phyloP scores from a whole-genome alignment of 2,797 vertebrate species.

The Eurystomus glaucurus region DNA sequence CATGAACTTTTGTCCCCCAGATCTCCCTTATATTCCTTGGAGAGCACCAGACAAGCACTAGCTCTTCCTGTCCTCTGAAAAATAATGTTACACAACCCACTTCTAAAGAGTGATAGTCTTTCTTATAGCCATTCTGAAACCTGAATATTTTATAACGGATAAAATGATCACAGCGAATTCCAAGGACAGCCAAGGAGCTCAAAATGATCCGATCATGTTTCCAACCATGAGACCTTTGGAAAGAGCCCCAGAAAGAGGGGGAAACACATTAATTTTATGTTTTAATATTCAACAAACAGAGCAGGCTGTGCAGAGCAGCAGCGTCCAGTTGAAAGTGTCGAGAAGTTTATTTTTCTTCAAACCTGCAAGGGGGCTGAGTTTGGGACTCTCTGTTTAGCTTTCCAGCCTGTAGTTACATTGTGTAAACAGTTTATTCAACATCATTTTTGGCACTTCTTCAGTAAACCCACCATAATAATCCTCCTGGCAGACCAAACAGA shows the following conservation, averaged over 20 bases:
- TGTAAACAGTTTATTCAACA: constrained; percentile 89
- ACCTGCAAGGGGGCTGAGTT: constrained; percentile 82
- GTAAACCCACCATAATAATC: constrained; percentile 88
- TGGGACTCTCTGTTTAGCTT: constrained; percentile 81
- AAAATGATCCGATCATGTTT: constrained; percentile 62
- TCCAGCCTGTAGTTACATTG: constrained; percentile 84
- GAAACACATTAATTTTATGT: constrained; percentile 81
- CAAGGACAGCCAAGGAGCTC: constrained; percentile 57
- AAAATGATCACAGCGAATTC: constrained; percentile 59
- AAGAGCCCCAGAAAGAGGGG: constrained; percentile 68
- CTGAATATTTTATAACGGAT: constrained; percentile 36
- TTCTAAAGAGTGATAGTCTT: constrained; percentile 30
- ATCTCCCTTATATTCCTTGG: not conserved
- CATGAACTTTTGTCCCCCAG: not conserved
- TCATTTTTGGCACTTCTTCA: constrained; percentile 87
- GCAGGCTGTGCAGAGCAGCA: constrained; percentile 75
- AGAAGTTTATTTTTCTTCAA: constrained; percentile 89
- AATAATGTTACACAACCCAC: constrained; percentile 12
- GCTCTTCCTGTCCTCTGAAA: constrained; percentile 4
- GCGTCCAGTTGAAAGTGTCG: constrained; percentile 83
- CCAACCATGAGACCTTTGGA: constrained; percentile 71
- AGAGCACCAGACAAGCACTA: not conserved
- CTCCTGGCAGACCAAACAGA: constrained; percentile 88
- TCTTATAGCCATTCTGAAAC: not conserved
- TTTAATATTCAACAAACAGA: constrained; percentile 84